Evolutionary conservation across 2,113 vertebrate genomes (phyloP), one percentile per base, ranked within the genome.

Genomic region (Catagonus wagneri): DNA sequence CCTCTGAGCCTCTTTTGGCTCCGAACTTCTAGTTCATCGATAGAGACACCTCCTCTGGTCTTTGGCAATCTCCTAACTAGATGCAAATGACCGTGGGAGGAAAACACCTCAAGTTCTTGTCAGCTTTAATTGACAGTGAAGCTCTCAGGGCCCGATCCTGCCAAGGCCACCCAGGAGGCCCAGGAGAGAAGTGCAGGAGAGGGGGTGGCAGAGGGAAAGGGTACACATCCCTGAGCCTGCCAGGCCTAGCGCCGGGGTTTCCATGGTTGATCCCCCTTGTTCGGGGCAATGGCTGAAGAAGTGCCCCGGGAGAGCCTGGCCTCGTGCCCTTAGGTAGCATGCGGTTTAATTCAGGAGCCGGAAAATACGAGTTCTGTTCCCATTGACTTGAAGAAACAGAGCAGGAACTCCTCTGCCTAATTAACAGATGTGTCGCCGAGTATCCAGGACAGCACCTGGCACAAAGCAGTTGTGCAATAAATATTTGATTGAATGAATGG

Each of bases 111-210:
- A 5, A 29, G 66, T 83, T 88, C 88, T 80, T 65, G 76, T 85
- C 61, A 85, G 81, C 74, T 86, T 89, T 92, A 84, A 90, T 88
- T 71, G 39, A 54, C 76, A 85, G 94, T 65, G 72, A 22, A 84
- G 29, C 19, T 61, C 56, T 44, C 36, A 3, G 69, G 60, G 36
- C 84, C 54, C 19, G 29, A 44, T 90, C 88, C 87, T 92, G 90
- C 93, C 84, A 63, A 76, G 95, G 90, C 85, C 94, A 68, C 88
- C 95, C 81, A 76, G 66, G 92, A 92, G 52, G 79, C 79, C 68
- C 6, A 9, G 81, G 65, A 89, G 83, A 74, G 68, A 61, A 32
- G 54, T 76, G 19, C 12, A 29, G 74, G 29, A 79, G 56, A 65
- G 56, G 76, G 7, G 7, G 39, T 10, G 22, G 61, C 5, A 12